phyloP scores from a whole-genome alignment of 2,797 vertebrate genomes.

The Xenentodon cancila region DNA sequence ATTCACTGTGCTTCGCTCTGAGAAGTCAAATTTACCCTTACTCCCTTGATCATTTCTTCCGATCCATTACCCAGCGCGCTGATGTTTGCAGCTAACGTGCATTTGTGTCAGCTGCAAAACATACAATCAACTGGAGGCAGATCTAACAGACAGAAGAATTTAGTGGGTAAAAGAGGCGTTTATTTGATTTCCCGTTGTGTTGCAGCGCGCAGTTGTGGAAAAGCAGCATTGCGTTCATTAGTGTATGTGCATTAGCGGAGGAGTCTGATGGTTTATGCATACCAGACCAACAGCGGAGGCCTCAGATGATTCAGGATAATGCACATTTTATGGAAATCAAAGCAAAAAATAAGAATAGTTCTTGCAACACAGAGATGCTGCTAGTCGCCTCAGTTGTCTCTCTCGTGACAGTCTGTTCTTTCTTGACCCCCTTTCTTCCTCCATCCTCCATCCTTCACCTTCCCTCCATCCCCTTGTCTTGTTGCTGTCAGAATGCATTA shows the following conservation, averaged over 20 bases:
- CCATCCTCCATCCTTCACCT: constrained; percentile 50
- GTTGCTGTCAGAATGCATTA: constrained; percentile 76
- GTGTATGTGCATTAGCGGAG: constrained; percentile 79
- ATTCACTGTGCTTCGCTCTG: constrained; percentile 50
- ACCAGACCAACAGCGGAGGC: constrained; percentile 68
- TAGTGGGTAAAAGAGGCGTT: constrained; percentile 73
- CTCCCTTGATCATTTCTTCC: constrained; percentile 61
- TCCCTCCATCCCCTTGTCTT: constrained; percentile 58
- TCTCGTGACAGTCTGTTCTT: constrained; percentile 29
- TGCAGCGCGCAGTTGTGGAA: constrained; percentile 42
- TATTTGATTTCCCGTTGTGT: constrained; percentile 79
- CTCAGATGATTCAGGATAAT: constrained; percentile 80
- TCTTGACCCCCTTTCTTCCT: constrained; percentile 24
- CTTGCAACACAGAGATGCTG: constrained; percentile 36
- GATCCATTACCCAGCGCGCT: constrained; percentile 64
- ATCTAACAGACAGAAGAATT: constrained; percentile 56
- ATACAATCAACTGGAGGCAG: constrained; percentile 62
- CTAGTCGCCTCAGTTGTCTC: constrained; percentile 24
- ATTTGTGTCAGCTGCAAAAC: constrained; percentile 55
- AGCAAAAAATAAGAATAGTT: constrained; percentile 67
- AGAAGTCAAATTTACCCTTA: constrained; percentile 61
- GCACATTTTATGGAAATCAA: constrained; percentile 85
- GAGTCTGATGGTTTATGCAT: constrained; percentile 82
- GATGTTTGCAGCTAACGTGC: constrained; percentile 52
- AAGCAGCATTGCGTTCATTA: constrained; percentile 78